These are phyloP conservation scores for Spilarctia lutea DNA, from an alignment of 2,888 invertebrate genomes.

Conservation along the genomic window DNA sequence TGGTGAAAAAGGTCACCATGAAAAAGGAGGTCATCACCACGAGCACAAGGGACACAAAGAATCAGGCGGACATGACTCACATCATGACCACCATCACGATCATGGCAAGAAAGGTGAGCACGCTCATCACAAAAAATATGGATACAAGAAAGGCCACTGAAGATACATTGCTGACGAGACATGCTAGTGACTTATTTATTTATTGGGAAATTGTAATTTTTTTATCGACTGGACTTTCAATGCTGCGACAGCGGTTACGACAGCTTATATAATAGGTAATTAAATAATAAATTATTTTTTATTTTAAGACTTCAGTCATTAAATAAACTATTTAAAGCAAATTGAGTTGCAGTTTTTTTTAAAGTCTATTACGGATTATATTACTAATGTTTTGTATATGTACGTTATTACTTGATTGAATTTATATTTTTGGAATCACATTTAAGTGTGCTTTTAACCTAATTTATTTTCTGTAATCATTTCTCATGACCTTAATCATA, in stretches of 20 bases:
- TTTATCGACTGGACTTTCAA: constrained; percentile 31
- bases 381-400: neutral
- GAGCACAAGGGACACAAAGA: constrained; percentile 93
- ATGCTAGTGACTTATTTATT: constrained; percentile 52
- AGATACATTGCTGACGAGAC: constrained; percentile 23
- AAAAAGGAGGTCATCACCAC: constrained; percentile 93
- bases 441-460: neutral
- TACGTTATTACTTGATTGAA: neutral
- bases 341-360: neutral
- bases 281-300: constrained; percentile 57
- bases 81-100: constrained; percentile 91
- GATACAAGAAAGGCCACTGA: constrained; percentile 87
- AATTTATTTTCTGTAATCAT: neutral
- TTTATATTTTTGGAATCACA: no score
- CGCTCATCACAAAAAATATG: constrained; percentile 93
- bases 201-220: constrained; percentile 47
- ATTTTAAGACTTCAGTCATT: constrained; percentile 50
- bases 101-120: constrained; percentile 93
- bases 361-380: neutral
- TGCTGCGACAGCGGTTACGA: constrained; percentile 28
- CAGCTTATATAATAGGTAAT: constrained; percentile 46
- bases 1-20: constrained; percentile 92
- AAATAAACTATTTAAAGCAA: constrained; percentile 31
- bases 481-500: neutral
- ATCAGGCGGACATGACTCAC: constrained; percentile 91